Percentiles rank a stretch among this genome's conserved stretches.
These are phyloP conservation scores for Cladopsammia gracilis DNA, from an alignment of 64 coral and sea anemone species.

Conservation along the genomic window DNA sequence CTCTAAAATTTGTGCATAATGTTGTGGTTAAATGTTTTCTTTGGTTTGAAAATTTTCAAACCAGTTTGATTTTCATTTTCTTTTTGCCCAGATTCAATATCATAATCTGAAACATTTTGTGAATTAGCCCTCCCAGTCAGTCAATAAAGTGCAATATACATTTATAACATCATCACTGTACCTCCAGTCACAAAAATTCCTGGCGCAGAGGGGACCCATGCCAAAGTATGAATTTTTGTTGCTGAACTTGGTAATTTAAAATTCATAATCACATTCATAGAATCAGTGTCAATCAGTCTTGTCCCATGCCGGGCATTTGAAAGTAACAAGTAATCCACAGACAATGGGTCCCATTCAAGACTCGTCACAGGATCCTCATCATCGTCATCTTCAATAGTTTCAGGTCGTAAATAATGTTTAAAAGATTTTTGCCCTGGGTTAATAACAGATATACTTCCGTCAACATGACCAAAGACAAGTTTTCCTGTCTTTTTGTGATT, in stretches of 20 bases:
- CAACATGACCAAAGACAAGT: slow-evolving; percentile 92
- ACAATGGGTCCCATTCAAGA: slow-evolving; percentile 94
- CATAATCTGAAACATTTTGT: too few species aligned
- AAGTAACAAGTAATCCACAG: slow-evolving; percentile 91
- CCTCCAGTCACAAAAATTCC: slow-evolving; percentile 98
- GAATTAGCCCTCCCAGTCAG: too few species aligned
- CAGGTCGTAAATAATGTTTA: slow-evolving; percentile 91
- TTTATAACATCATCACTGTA: background rate
- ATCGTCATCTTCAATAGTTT: slow-evolving; percentile 65
- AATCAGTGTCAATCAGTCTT: slow-evolving; percentile 88
- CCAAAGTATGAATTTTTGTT: slow-evolving; percentile 78
- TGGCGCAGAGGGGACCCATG: slow-evolving; percentile 93
- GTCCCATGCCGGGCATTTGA: slow-evolving; percentile 81
- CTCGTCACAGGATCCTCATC: slow-evolving; percentile 90
- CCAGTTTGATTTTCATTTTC: too few species aligned
- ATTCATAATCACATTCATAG: slow-evolving; percentile 93
- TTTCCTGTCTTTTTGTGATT: slow-evolving; percentile 85
- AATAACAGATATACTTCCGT: slow-evolving; percentile 91
- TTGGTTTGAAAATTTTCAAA: too few species aligned
- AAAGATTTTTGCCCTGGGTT: slow-evolving; percentile 76
- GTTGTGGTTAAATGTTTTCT: too few species aligned
- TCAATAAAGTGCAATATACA: too few species aligned
- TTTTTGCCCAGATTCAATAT: too few species aligned
- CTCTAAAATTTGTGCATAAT: too few species aligned
- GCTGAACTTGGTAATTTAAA: slow-evolving; percentile 94